Evolutionary conservation across 2,888 invertebrate species (phyloP).

Genomic region (Andrena dorsata): DNA sequence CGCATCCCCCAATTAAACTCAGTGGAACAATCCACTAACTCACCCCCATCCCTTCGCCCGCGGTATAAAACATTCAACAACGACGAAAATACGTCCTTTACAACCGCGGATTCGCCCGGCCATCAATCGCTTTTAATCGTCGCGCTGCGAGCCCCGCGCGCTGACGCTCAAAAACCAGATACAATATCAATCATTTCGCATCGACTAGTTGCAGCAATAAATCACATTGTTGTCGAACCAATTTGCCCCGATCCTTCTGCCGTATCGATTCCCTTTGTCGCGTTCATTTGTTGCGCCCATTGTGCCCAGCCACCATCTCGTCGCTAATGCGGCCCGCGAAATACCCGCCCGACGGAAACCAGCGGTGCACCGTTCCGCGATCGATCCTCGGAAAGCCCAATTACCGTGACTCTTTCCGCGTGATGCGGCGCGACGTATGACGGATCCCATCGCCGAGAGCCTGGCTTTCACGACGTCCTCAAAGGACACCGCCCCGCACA

Average conservation of each 20-base stretch:
- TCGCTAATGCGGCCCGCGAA: constrained; percentile 22
- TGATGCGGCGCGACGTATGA: background rate
- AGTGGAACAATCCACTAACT: background rate
- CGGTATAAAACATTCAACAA: constrained; percentile 19
- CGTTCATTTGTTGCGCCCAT: constrained; percentile 49
- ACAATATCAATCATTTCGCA: constrained; percentile 54
- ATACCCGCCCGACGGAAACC: constrained; percentile 3
- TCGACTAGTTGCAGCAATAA: constrained; percentile 38
- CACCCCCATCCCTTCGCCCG: too few species aligned
- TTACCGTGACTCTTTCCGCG: background rate
- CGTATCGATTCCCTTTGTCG: constrained; percentile 45
- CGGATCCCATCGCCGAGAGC: background rate
- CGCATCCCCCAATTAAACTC: background rate
- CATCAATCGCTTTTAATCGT: constrained; percentile 54
- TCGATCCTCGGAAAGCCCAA: background rate
- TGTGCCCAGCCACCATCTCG: constrained; percentile 10
- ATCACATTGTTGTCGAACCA: constrained; percentile 57
- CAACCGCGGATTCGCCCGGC: background rate
- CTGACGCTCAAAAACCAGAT: constrained; percentile 47
- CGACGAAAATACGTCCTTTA: constrained; percentile 1
- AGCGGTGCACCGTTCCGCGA: background rate
- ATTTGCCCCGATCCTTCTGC: constrained; percentile 48
- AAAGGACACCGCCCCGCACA: constrained; percentile 21
- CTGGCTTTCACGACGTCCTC: constrained; percentile 1
- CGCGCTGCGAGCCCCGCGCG: constrained; percentile 19